phyloP scores from a whole-genome alignment of 2,113 vertebrate species.

The Archocentrus centrarchus region DNA sequence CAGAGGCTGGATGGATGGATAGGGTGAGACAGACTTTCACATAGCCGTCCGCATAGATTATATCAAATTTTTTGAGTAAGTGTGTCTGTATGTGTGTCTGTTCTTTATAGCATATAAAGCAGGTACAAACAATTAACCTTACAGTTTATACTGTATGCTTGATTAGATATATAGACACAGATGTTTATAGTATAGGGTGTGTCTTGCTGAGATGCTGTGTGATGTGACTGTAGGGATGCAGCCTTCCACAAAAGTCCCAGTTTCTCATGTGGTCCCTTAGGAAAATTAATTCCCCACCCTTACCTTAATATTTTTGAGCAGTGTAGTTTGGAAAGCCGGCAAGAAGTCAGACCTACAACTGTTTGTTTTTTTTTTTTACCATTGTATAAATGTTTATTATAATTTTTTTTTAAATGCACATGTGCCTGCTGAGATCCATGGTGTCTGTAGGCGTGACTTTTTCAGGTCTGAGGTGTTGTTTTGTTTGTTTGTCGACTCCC shows the following conservation, averaged over 20 bases:
- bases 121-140: background rate
- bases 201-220: background rate
- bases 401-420: background rate
- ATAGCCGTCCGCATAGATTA: conserved; percentile 27
- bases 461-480: conserved; percentile 47
- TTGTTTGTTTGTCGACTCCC: conserved; percentile 31
- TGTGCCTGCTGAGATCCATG: conserved; percentile 21
- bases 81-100: background rate
- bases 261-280: background rate
- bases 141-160: background rate
- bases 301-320: background rate
- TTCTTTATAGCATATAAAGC: background rate
- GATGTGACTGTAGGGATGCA: background rate
- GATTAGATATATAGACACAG: background rate
- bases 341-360: background rate
- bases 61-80: background rate
- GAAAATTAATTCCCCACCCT: too few relatives aligned
- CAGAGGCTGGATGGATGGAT: background rate
- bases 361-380: background rate
- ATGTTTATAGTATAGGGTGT: background rate
- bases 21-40: background rate
- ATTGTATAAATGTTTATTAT: background rate
- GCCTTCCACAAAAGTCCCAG: background rate
- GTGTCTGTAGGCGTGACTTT: conserved; percentile 48
- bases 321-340: too few relatives aligned